Base-by-base conservation (phyloP, 2,888 invertebrate genomes). In the Ophion obscuratus region DNA sequence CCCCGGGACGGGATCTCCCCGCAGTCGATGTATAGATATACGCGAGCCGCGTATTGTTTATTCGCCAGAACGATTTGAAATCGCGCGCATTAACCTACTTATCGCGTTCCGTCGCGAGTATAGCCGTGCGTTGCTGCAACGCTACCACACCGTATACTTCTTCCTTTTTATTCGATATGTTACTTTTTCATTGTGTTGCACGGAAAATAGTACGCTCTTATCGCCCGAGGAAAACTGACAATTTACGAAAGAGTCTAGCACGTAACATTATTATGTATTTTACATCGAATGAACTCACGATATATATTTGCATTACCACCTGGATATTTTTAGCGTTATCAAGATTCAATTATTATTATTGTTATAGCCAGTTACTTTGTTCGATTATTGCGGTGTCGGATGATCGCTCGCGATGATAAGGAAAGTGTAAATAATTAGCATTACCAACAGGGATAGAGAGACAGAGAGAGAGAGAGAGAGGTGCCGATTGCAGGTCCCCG, bases 81-180 rank as follows among this genome's bases (percentile, higher is more conserved):
- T 87, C 78, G 77, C 82, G 85, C 77, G 78, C 82, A 87, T 88
- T 88, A 87, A 88, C 88, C 88, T 79, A 87, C 85, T 87, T 88
- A 57, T 79, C 71, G 84, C 44, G 53, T 53, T 73, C 10, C 66
- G 73, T 40, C 76, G 61, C 53, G 73, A 81, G 62, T 17, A 71
- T 53, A 74, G 47, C 31, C 40, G 71, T 66, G 75, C 66, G 53
- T 67, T 57, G 73, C 71, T 67, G 73, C 62, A 68, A 44, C 27
- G 20, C 27, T 64, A 53, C 67, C 67, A 71, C 61, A 67, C 67
- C 70, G 66, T 64, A 77, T 57, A 71, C 66, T 61, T 77, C 73
- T 78, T 71, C 73, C 73, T 64, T 20, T 62, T 71, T 6, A 61
- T 24, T 57, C 70, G 44, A 53, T 53, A 57, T 78, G 27, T 59